phyloP scores from a whole-genome alignment of 2,113 vertebrate species.

The Octodon degus region DNA sequence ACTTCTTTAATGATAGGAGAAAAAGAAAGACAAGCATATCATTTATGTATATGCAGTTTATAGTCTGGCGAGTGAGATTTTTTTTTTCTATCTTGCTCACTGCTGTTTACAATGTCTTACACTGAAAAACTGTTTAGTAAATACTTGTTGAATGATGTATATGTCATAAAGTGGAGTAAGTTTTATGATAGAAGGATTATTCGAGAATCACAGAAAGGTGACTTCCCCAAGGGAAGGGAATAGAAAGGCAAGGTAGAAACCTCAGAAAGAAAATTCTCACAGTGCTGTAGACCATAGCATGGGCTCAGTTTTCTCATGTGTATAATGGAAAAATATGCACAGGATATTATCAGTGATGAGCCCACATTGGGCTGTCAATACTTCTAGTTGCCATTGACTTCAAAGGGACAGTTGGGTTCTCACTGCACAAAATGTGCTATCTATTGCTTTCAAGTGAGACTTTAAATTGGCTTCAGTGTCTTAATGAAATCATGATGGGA shows the following conservation, averaged over 20 bases:
- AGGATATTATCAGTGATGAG: neutral
- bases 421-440: neutral
- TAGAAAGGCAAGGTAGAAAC: neutral
- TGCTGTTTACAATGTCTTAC: neutral
- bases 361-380: neutral
- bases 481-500: neutral
- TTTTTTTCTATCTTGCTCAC: neutral
- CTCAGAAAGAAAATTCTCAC: neutral
- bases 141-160: neutral
- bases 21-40: neutral
- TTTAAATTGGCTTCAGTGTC: neutral
- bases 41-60: neutral
- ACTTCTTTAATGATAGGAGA: neutral
- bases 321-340: neutral
- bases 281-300: neutral
- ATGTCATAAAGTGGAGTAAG: neutral
- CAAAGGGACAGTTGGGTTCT: neutral
- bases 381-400: neutral
- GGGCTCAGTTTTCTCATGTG: neutral
- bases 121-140: constrained; percentile 2
- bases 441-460: neutral
- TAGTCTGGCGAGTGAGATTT: too few species aligned
- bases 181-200: neutral
- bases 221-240: neutral
- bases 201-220: neutral